A percentile compares a stretch with the other conserved stretches of the same genome.
Evolutionary conservation across 2,888 invertebrate species (phyloP).

Genomic region (Ellobium chinense): DNA sequence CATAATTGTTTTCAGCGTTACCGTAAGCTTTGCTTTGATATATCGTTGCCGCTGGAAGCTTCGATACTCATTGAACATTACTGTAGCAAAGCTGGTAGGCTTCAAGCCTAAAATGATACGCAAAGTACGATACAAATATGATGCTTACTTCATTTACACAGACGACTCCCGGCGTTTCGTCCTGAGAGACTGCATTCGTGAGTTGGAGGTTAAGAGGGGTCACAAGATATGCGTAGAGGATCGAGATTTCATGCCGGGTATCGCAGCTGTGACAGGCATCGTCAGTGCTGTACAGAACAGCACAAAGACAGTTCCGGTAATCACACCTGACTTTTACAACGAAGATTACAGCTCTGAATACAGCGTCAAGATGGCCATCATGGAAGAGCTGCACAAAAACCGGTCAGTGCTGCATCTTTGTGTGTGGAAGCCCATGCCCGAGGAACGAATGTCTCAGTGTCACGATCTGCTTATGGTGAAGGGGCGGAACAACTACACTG

Average conservation of each 20-base stretch:
- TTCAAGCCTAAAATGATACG: background rate
- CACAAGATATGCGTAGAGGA: constrained; percentile 37
- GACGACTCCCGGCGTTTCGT: constrained; percentile 24
- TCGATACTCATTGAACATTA: constrained; percentile 7
- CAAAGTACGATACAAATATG: constrained; percentile 19
- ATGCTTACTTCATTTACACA: constrained; percentile 39
- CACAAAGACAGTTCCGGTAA: constrained; percentile 37
- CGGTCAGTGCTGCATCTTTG: constrained; percentile 37
- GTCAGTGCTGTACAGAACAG: constrained; percentile 37
- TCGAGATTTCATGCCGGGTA: constrained; percentile 40
- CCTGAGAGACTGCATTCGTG: background rate
- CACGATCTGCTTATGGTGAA: background rate
- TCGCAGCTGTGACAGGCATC: constrained; percentile 19
- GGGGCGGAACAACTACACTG: constrained; percentile 18
- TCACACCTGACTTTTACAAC: constrained; percentile 17
- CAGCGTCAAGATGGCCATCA: constrained; percentile 45
- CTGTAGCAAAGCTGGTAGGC: background rate
- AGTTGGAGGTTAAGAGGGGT: constrained; percentile 29
- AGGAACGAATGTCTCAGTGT: constrained; percentile 11
- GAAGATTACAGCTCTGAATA: constrained; percentile 35
- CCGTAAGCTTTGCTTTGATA: background rate
- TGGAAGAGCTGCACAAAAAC: constrained; percentile 33
- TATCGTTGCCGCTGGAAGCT: constrained; percentile 31
- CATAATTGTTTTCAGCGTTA: background rate
- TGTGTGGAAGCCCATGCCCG: constrained; percentile 15